These are phyloP conservation scores for Sternotherus odoratus DNA, from an alignment of 2,797 vertebrate species.

Conservation along the genomic window DNA sequence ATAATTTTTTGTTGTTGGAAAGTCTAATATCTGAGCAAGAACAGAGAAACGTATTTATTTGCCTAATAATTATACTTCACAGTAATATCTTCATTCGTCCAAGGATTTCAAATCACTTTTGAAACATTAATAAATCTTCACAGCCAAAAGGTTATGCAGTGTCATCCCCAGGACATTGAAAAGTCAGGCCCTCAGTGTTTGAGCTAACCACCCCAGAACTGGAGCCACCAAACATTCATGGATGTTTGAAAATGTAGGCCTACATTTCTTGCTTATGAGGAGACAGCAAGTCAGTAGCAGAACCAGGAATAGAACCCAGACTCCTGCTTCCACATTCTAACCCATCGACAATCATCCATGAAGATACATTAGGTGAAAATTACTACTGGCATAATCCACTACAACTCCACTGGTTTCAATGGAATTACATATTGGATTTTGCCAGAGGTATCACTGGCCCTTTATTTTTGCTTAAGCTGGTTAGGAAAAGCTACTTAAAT, in stretches of 20 bases:
- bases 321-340: not conserved
- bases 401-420: not conserved
- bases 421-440: not conserved
- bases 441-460: not conserved
- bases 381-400: not conserved
- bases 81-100: not conserved
- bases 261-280: not conserved
- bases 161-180: not conserved
- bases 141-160: not conserved
- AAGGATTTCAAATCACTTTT: not conserved
- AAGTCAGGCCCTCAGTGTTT: not conserved
- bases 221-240: not conserved
- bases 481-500: not conserved
- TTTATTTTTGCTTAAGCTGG: not conserved
- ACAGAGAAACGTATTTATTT: not conserved
- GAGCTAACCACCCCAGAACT: not conserved
- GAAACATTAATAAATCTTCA: not conserved
- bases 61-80: not conserved
- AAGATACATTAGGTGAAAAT: not conserved
- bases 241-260: not conserved
- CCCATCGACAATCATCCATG: not conserved
- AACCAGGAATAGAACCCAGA: not conserved
- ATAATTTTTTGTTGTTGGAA: not conserved
- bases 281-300: not conserved
- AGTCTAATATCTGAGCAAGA: not conserved